phyloP scores from a whole-genome alignment of 2,888 invertebrate genomes.

The Mycogona germanica region DNA sequence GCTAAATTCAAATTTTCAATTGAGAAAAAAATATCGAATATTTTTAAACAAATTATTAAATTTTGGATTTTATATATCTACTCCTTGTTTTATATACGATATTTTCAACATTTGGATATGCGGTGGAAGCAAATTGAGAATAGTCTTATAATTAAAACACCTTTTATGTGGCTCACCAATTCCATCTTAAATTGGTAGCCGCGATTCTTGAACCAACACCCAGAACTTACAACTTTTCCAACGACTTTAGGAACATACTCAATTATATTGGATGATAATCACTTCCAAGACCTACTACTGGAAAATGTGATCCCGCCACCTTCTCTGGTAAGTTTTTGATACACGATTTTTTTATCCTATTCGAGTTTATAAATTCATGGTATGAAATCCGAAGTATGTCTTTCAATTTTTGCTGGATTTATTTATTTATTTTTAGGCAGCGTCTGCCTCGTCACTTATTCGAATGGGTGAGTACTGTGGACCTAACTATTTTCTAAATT shows the following conservation, averaged over 20 bases:
- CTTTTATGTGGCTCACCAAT: no score
- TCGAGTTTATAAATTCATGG: background rate
- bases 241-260: no score
- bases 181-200: no score
- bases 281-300: conserved; percentile 43
- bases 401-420: conserved; percentile 11
- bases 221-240: no score
- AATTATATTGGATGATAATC: conserved; percentile 72
- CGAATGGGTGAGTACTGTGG: conserved; percentile 64
- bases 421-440: background rate
- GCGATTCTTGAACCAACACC: no score
- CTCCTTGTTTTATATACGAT: no score
- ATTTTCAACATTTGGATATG: no score
- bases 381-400: conserved; percentile 28
- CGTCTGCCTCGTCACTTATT: conserved; percentile 60
- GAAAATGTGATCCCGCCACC: conserved; percentile 39
- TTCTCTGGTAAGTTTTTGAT: conserved; percentile 24
- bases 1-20: background rate
- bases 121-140: no score
- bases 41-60: no score
- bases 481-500: no score
- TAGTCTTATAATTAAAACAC: no score
- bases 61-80: no score
- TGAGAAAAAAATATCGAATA: background rate
- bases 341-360: background rate